Conservation (phyloP, 2,888 invertebrate genomes). For the Ametastegia equiseti region DNA sequence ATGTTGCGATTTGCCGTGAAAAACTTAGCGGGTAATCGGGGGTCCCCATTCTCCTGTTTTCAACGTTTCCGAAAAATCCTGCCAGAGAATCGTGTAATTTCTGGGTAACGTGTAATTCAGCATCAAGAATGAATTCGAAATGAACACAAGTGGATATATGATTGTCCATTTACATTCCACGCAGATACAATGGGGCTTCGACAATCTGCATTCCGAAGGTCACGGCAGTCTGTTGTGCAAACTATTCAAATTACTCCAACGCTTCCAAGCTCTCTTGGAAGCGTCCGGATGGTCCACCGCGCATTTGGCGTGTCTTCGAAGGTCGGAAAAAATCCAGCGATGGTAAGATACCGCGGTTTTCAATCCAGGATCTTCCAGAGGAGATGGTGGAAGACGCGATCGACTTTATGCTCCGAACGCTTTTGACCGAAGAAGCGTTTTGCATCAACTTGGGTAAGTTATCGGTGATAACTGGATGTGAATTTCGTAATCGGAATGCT, state of each 20-base stretch:
- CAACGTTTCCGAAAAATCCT: no score
- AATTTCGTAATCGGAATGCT: no score
- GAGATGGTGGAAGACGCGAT: conserved; percentile 65
- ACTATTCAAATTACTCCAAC: conserved; percentile 1
- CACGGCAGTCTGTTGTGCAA: not conserved
- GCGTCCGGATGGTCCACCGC: conserved; percentile 62
- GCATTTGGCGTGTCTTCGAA: conserved; percentile 64
- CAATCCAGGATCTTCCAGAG: conserved; percentile 68
- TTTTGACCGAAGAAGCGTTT: not conserved
- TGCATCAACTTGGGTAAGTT: not conserved
- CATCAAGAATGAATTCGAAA: not conserved
- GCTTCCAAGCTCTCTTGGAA: conserved; percentile 51
- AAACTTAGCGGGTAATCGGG: no score
- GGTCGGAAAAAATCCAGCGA: conserved; percentile 51
- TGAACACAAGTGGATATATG: not conserved
- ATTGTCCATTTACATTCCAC: not conserved
- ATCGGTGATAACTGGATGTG: not conserved
- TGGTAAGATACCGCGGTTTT: conserved; percentile 57
- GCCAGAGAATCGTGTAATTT: no score
- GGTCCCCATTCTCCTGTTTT: no score
- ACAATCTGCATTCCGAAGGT: not conserved
- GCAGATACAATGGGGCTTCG: not conserved
- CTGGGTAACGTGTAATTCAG: not conserved
- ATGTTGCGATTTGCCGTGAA: no score
- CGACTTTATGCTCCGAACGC: conserved; percentile 51